Base-by-base conservation (phyloP, 2,888 invertebrate genomes). In the Dolichopus griseipennis region DNA sequence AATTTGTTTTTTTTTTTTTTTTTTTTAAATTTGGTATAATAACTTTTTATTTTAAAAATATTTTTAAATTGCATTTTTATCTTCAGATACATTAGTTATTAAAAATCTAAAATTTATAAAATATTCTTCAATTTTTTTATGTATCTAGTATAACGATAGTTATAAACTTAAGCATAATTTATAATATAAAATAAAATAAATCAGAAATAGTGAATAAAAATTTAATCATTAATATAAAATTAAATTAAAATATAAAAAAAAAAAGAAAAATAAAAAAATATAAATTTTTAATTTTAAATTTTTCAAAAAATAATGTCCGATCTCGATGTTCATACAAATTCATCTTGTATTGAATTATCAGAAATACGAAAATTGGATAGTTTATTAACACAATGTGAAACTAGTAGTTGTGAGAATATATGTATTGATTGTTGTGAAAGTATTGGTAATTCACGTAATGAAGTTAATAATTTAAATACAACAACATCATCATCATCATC, bases 401-500 rank as follows among this genome's bases (percentile, higher is more conserved):
- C 76, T 43, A 75, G 74, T 61, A 76, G 76, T 69, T 76, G 75
- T 71, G 76, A 76, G 69, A 75, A 76, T 70, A 75, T 75, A 66
- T 75, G 74, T 65, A 71, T 74, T 70, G 74, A 75, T 68, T 75
- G 75, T 71, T 75, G 74, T 68, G 74, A 73, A 68, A 75, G 75
- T 72, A 68, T 75, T 61, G 75, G 73, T 22, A 74, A 73, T 70
- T 73, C 73, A 15, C 70, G 69, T 63, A 72, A 70, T 67, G 73
- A 72, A 67, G 72, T 71, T 61, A 71, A 72, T 63, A 67, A 72
- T 65, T 64, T 66, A n/a, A 64, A 43, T 43, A 66, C 64, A 21
- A 21, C 8, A 18, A 27, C 27, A 27, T 27, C 27, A 27, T 65
- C 64, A 21, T 18, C 8, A 18, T 4, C 27, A 27, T 27, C 27